Percentiles rank a stretch among this genome's conserved stretches.
Conservation (phyloP, 2,113 vertebrate genomes). For the Epinephelus lanceolatus region DNA sequence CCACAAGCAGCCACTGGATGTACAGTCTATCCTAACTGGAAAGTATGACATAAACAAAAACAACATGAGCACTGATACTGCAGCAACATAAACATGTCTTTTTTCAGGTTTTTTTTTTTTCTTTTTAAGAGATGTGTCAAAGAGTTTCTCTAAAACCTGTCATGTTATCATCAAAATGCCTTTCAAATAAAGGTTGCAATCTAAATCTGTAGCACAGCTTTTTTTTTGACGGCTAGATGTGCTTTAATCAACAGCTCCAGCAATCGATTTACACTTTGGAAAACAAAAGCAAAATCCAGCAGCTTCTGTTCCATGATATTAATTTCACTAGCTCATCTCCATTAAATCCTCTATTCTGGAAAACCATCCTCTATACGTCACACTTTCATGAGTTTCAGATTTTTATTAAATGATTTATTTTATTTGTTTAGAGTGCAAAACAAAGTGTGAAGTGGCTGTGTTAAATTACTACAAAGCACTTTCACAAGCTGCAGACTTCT, state of each 20-base stretch:
- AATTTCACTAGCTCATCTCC: neutral
- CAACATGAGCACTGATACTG: too few relatives aligned
- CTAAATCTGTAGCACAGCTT: too few relatives aligned
- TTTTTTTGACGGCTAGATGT: neutral
- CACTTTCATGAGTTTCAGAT: neutral
- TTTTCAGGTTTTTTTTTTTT: too few relatives aligned
- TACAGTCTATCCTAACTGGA: neutral
- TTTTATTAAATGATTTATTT: neutral
- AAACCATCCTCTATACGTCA: too few relatives aligned
- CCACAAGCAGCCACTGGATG: neutral
- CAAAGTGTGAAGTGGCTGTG: neutral
- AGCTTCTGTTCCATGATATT: neutral
- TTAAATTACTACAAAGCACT: too few relatives aligned
- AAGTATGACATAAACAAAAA: neutral
- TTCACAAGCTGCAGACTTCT: too few relatives aligned
- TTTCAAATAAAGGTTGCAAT: too few relatives aligned
- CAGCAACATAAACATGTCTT: too few relatives aligned
- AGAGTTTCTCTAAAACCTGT: too few relatives aligned
- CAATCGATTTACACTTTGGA: neutral
- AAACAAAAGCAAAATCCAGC: neutral
- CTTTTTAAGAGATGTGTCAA: too few relatives aligned
- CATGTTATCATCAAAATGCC: too few relatives aligned
- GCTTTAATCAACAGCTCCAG: neutral
- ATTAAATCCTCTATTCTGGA: neutral
- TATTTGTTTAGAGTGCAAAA: neutral